Percentiles rank a stretch among this genome's conserved stretches.
Evolutionary conservation across 2,797 vertebrate species (phyloP).

Genomic region (Fratercula arctica): DNA sequence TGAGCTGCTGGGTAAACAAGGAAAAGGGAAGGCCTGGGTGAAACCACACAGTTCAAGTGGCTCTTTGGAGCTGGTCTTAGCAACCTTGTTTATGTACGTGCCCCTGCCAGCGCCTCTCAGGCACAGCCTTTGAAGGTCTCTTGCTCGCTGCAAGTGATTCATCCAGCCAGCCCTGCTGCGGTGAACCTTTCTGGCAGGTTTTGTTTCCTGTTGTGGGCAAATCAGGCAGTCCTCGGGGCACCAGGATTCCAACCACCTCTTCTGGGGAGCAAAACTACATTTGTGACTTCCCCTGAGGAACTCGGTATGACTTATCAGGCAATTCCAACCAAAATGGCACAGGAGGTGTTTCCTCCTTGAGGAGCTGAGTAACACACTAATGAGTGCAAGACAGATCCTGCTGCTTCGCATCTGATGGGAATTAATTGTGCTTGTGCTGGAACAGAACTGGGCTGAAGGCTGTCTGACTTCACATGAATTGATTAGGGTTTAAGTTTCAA

Average conservation of each 20-base stretch:
- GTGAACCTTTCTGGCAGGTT: not conserved
- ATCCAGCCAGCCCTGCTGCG: not conserved
- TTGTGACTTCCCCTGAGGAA: not conserved
- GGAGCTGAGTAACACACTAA: not conserved
- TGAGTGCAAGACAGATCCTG: not conserved
- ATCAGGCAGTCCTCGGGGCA: not conserved
- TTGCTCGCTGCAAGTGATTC: not conserved
- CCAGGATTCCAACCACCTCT: not conserved
- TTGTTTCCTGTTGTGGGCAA: not conserved
- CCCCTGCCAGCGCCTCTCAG: not conserved
- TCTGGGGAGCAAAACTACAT: rapidly evolving
- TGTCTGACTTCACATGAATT: not conserved
- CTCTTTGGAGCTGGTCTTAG: not conserved
- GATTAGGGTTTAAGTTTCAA: not conserved
- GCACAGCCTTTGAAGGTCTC: not conserved
- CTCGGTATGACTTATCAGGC: not conserved
- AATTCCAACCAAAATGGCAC: not conserved
- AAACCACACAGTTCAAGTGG: not conserved
- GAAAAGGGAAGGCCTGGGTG: not conserved
- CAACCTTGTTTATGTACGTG: not conserved
- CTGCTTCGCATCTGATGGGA: not conserved
- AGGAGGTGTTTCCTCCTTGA: not conserved
- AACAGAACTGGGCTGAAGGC: not conserved
- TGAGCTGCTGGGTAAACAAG: slow-evolving; percentile 19
- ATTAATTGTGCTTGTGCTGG: not conserved